A percentile compares a stretch with the other conserved stretches of the same genome.
These are phyloP conservation scores for Danionella dracula DNA, from an alignment of 2,797 vertebrate species.

Conservation along the genomic window DNA sequence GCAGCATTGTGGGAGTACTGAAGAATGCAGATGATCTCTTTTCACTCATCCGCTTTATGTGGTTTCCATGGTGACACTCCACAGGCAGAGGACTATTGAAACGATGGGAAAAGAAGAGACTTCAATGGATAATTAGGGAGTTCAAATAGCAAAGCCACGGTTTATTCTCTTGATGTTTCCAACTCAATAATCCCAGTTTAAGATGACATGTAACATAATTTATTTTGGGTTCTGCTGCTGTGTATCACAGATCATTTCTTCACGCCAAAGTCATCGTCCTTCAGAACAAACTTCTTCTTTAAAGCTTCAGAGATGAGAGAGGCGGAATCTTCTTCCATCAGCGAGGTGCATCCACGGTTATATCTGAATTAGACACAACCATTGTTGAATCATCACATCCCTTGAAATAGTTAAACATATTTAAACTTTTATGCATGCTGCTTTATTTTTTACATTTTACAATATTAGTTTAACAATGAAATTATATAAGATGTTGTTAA, in stretches of 20 bases:
- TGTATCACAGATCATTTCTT: conserved; percentile 58
- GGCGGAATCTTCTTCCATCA: conserved; percentile 89
- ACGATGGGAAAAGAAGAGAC: conserved; percentile 5
- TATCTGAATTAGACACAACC: conserved; percentile 56
- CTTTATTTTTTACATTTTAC: no score
- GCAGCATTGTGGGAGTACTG: neutral
- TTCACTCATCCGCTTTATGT: conserved; percentile 37
- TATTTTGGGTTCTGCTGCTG: conserved; percentile 17
- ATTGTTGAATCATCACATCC: no score
- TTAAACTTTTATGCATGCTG: no score
- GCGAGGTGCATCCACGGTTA: conserved; percentile 78
- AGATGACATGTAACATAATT: conserved; percentile 65
- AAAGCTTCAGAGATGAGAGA: conserved; percentile 90
- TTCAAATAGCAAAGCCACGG: neutral
- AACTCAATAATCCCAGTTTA: conserved; percentile 7
- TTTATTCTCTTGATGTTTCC: neutral
- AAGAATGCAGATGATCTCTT: neutral
- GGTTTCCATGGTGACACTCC: conserved; percentile 58
- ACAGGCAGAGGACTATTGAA: conserved; percentile 60
- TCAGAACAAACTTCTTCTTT: conserved; percentile 90
- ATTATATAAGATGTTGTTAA: no score
- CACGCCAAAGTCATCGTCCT: conserved; percentile 76
- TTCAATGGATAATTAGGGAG: neutral
- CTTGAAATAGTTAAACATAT: no score
- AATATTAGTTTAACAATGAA: no score